These are phyloP conservation scores for Syngnathus scovelli DNA, from an alignment of 2,113 vertebrate species.

Conservation along the genomic window DNA sequence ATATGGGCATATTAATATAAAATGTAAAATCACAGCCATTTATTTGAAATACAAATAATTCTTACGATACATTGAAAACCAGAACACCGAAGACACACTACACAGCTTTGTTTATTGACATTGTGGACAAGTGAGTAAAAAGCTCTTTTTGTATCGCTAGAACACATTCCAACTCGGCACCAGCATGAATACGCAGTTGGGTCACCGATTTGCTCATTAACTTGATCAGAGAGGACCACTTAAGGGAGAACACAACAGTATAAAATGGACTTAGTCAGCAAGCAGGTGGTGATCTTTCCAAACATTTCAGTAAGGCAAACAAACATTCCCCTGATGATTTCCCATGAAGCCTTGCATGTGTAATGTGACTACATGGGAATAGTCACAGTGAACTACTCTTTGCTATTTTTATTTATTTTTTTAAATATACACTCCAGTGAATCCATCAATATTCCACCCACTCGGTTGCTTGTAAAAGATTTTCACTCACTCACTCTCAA, in stretches of 20 bases:
- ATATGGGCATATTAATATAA: no score
- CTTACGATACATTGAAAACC: not conserved
- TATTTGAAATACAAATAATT: no score
- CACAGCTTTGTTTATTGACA: not conserved
- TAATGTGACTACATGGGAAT: constrained; percentile 22
- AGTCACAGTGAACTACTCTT: constrained; percentile 18
- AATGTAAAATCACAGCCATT: no score
- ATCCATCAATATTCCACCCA: constrained; percentile 17
- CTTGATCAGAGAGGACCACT: constrained; percentile 32
- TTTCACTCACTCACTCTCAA: not conserved
- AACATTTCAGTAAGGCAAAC: constrained; percentile 40
- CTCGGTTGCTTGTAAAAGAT: constrained; percentile 10
- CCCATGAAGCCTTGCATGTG: constrained; percentile 39
- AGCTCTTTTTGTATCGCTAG: constrained; percentile 17
- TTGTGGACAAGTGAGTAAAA: constrained; percentile 14
- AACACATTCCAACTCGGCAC: not conserved
- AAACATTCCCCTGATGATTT: constrained; percentile 51
- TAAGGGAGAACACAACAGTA: constrained; percentile 28
- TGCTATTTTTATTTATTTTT: constrained; percentile 17
- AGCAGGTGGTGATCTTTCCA: constrained; percentile 28
- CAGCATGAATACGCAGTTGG: constrained; percentile 2
- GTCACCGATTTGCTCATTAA: constrained; percentile 32
- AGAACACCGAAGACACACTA: not conserved
- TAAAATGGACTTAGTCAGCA: constrained; percentile 46
- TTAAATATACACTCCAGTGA: constrained; percentile 4